Base-by-base conservation (phyloP, 1,140 invertebrate species). In the Bombus cullumanus region DNA sequence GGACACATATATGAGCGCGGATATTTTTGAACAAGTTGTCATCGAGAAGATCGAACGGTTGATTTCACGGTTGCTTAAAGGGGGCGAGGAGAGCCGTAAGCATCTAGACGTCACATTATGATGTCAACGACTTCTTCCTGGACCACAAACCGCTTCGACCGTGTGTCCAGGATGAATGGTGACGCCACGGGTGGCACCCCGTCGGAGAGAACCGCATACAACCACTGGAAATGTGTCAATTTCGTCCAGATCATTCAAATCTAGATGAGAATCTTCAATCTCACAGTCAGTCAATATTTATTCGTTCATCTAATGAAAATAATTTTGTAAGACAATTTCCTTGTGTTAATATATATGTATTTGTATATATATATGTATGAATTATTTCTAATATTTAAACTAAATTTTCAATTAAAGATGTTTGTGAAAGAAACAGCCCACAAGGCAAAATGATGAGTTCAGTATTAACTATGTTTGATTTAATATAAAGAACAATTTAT, bases 101-200 rank as follows among this genome's bases (percentile, higher is more conserved):
- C 77, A 75, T 64, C 66, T 69, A 69, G 57, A 89, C 85, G 87
- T 89, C 90, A 89, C 59, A 91, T 91, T 91, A 91, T 77, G 87
- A 86, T 91, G 92, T 93, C 92, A 90, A 92, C 92, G 90, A 91
- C 87, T 92, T 89, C 85, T 88, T 92, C 91, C 86, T 88, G 86
- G 75, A 90, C 89, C 82, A 90, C 89, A 90, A 90, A 90, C 88
- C 88, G 88, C 84, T 87, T 72, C 84, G 86, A 81, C 74, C 83
- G 71, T 85, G 71, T 79, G 83, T 91, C 78, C 66, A 85, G 86
- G 88, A 92, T 92, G 92, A 91, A 93, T 88, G 87, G 87, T 77
- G 81, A 86, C 91, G 81, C 92, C 47, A 88, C 91, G 85, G 92
- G 92, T 90, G 92, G 91, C 83, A 66, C 64, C 71, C 76, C 68